phyloP scores from a whole-genome alignment of 2,888 invertebrate genomes.

The Monopis laevigella region DNA sequence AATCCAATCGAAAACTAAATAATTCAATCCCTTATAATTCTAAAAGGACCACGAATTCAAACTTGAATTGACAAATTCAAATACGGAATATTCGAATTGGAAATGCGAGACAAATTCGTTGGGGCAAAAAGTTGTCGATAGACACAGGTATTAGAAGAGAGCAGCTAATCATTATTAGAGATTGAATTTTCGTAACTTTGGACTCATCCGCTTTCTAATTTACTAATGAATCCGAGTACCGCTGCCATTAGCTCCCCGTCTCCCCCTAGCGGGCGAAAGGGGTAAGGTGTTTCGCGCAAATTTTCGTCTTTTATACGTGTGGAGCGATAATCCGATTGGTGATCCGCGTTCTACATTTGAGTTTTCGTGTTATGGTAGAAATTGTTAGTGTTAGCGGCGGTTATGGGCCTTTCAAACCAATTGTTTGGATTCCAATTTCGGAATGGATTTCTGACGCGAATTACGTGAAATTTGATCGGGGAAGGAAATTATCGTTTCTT shows the following conservation, averaged over 20 bases:
- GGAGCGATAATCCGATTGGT: slow-evolving; percentile 64
- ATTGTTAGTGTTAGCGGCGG: slow-evolving; percentile 9
- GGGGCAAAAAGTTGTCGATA: slow-evolving; percentile 29
- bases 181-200: slow-evolving; percentile 68
- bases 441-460: slow-evolving; percentile 14
- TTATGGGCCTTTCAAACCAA: slow-evolving; percentile 11
- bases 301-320: slow-evolving; percentile 66
- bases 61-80: slow-evolving; percentile 59
- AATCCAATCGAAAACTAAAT: slow-evolving; percentile 60
- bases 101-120: slow-evolving; percentile 13
- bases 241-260: slow-evolving; percentile 51
- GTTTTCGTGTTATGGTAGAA: slow-evolving; percentile 44
- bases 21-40: slow-evolving; percentile 49
- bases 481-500: slow-evolving; percentile 11
- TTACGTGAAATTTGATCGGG: slow-evolving; percentile 12
- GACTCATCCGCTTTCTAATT: slow-evolving; percentile 68
- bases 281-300: slow-evolving; percentile 47
- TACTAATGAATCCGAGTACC: slow-evolving; percentile 68
- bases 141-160: slow-evolving; percentile 49
- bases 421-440: slow-evolving; percentile 16
- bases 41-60: slow-evolving; percentile 30
- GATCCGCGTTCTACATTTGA: slow-evolving; percentile 60
- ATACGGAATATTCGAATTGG: slow-evolving; percentile 27
- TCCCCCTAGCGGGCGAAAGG: slow-evolving; percentile 32
- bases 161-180: slow-evolving; percentile 64